phyloP scores from a whole-genome alignment of 2,888 invertebrate species.

The Lasius fuliginosus region DNA sequence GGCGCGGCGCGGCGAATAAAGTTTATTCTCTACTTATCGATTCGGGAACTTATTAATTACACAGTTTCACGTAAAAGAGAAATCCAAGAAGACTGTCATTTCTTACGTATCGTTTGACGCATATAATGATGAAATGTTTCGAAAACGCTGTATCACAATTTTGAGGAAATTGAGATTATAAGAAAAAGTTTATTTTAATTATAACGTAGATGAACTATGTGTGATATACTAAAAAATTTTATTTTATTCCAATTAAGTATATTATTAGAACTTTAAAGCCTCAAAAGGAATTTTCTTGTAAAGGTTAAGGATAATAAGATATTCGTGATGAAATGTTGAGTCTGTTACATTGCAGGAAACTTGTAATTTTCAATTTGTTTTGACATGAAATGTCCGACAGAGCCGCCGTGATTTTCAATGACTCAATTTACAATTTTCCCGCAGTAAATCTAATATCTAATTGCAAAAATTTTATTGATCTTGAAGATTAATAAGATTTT shows the following conservation, averaged over 20 bases:
- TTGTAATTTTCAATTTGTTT: not conserved
- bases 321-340: not conserved
- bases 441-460: not conserved
- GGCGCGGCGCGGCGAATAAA: not conserved
- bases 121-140: not conserved
- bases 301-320: not conserved
- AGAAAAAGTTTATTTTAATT: not conserved
- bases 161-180: not conserved
- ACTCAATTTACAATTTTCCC: not conserved
- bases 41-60: constrained; percentile 12
- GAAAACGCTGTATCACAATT: not conserved
- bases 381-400: not conserved
- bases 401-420: no score
- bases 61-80: not conserved
- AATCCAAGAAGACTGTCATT: not conserved
- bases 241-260: not conserved
- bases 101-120: not conserved
- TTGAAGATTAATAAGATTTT: not conserved
- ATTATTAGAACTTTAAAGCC: not conserved
- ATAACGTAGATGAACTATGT: not conserved
- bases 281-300: not conserved
- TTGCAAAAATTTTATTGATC: not conserved
- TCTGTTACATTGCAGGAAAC: not conserved
- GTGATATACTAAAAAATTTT: not conserved
- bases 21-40: not conserved